These are phyloP conservation scores for Todiramphus saurophagus DNA, from an alignment of 2,113 vertebrate species.

Conservation along the genomic window DNA sequence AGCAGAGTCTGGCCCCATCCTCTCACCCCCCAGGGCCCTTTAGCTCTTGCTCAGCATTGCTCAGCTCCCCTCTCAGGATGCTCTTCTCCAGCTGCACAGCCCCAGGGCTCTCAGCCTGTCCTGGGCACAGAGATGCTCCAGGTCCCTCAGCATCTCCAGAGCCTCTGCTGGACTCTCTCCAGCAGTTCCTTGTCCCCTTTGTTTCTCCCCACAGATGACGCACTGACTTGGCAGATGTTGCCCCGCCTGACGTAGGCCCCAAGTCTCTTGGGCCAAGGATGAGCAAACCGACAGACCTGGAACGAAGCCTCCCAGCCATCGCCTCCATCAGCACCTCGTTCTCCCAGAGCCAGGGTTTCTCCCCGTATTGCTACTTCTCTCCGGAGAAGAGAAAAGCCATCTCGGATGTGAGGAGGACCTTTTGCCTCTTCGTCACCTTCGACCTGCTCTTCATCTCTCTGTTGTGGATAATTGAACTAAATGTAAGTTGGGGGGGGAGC, in stretches of 20 bases:
- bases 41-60: no score
- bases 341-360: constrained; percentile 79
- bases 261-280: constrained; percentile 53
- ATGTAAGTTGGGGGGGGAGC: constrained; percentile 74
- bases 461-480: constrained; percentile 97
- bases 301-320: constrained; percentile 88
- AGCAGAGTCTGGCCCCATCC: no score
- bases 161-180: neutral
- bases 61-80: neutral
- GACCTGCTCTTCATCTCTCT: constrained; percentile 95
- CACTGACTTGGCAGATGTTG: neutral
- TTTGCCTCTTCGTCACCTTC: constrained; percentile 98
- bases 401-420: constrained; percentile 96
- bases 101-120: neutral
- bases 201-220: neutral
- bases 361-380: constrained; percentile 73
- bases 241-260: neutral
- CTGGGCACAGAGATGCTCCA: neutral
- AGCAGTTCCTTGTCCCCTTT: neutral
- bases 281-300: constrained; percentile 78
- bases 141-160: neutral
- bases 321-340: constrained; percentile 87
- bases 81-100: neutral
- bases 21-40: no score
- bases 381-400: constrained; percentile 80